Evolutionary conservation across 2,888 invertebrate genomes (phyloP).

Genomic region (Malthinus flaveolus): DNA sequence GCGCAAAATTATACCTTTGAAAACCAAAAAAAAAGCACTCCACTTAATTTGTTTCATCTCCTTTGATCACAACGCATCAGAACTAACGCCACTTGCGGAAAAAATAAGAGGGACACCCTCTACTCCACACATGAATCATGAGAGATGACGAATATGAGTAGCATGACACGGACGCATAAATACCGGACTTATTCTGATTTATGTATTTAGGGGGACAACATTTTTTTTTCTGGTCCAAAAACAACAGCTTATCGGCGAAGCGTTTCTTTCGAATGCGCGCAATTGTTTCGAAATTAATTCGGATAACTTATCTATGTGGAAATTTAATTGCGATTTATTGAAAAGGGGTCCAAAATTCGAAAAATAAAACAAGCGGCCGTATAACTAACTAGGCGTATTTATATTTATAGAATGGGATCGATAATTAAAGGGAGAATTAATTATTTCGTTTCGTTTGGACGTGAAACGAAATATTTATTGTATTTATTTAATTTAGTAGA

Average conservation of each 20-base stretch:
- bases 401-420: no score
- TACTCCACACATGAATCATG: constrained; percentile 33
- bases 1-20: no score
- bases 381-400: no score
- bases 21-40: no score
- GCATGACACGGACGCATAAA: constrained; percentile 40
- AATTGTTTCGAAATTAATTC: constrained; percentile 9
- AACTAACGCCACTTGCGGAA: no score
- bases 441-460: no score
- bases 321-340: background rate
- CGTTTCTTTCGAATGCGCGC: constrained; percentile 15
- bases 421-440: no score
- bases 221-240: constrained; percentile 3
- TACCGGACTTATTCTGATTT: constrained; percentile 39
- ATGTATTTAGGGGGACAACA: constrained; percentile 19
- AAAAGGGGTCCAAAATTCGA: background rate
- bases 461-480: no score
- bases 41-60: no score
- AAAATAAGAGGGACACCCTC: no score
- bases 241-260: constrained; percentile 6
- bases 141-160: constrained; percentile 42
- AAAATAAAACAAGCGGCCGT: background rate
- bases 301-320: constrained; percentile 11
- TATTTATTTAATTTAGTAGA: no score
- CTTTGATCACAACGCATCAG: no score